Evolutionary conservation across 2,113 vertebrate species (phyloP).

Genomic region (Dendropsophus ebraccatus): DNA sequence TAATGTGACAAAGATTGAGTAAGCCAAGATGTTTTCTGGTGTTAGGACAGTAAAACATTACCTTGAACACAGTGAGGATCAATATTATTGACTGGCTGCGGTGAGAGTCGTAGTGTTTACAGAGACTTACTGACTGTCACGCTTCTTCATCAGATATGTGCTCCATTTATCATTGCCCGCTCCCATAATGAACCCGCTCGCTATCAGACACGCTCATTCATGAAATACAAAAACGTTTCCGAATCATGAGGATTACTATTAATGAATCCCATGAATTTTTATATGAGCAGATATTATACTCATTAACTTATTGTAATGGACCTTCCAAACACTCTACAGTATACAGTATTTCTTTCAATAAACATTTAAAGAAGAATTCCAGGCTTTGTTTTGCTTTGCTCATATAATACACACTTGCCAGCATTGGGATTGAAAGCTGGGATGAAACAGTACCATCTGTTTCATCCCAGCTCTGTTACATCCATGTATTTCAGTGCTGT

Average conservation of each 20-base stretch:
- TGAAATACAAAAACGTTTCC: not conserved
- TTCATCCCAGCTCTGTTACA: too few species aligned
- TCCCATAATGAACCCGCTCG: not conserved
- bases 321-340: too few species aligned
- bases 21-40: slow-evolving; percentile 24
- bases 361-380: too few species aligned
- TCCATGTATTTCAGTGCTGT: too few species aligned
- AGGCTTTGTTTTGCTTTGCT: too few species aligned
- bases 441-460: too few species aligned
- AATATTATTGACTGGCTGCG: slow-evolving; percentile 36
- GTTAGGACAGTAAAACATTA: slow-evolving; percentile 38
- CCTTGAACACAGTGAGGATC: slow-evolving; percentile 12
- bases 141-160: slow-evolving; percentile 21
- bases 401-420: too few species aligned
- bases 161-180: not conserved
- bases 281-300: not conserved
- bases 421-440: too few species aligned
- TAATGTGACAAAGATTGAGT: slow-evolving; percentile 29
- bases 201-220: not conserved
- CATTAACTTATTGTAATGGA: too few species aligned
- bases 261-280: not conserved
- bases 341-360: too few species aligned
- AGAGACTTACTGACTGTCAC: slow-evolving; percentile 10
- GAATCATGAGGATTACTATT: not conserved
- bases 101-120: not conserved